Conservation (phyloP, 2,888 invertebrate genomes). For the Eupithecia tripunctaria region DNA sequence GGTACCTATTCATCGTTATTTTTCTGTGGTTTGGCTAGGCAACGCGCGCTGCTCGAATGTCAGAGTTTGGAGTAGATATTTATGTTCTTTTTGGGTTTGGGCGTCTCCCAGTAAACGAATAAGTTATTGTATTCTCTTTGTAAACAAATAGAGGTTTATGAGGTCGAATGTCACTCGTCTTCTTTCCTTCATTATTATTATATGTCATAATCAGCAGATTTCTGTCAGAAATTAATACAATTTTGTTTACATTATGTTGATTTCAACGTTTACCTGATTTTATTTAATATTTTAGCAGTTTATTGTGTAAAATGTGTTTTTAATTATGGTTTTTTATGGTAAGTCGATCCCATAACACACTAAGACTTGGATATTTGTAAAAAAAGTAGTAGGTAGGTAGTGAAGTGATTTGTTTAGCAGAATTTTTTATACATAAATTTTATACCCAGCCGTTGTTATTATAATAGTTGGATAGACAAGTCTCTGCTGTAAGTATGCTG, state of each 20-base stretch:
- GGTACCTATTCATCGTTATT: too few species aligned
- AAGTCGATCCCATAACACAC: neutral
- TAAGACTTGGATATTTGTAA: neutral
- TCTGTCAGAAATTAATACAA: constrained; percentile 4
- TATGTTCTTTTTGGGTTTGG: too few species aligned
- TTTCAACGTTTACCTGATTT: constrained; percentile 5
- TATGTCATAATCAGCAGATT: constrained; percentile 4
- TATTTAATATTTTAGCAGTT: neutral
- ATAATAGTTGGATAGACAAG: too few species aligned
- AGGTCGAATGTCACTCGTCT: neutral
- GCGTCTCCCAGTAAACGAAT: too few species aligned
- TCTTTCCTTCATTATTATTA: neutral
- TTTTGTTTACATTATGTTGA: constrained; percentile 15
- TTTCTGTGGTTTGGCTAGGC: too few species aligned
- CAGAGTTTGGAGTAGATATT: too few species aligned
- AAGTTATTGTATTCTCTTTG: too few species aligned
- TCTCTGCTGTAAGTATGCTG: too few species aligned
- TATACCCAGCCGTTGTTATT: too few species aligned
- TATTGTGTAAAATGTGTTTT: constrained; percentile 7
- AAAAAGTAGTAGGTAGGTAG: neutral
- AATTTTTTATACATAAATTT: too few species aligned
- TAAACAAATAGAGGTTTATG: neutral
- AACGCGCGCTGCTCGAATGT: too few species aligned
- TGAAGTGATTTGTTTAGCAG: too few species aligned
- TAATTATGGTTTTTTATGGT: constrained; percentile 9